A percentile compares a stretch with the other conserved stretches of the same genome.
phyloP scores from a whole-genome alignment of 2,797 vertebrate species.

The Manis crassicaudata region DNA sequence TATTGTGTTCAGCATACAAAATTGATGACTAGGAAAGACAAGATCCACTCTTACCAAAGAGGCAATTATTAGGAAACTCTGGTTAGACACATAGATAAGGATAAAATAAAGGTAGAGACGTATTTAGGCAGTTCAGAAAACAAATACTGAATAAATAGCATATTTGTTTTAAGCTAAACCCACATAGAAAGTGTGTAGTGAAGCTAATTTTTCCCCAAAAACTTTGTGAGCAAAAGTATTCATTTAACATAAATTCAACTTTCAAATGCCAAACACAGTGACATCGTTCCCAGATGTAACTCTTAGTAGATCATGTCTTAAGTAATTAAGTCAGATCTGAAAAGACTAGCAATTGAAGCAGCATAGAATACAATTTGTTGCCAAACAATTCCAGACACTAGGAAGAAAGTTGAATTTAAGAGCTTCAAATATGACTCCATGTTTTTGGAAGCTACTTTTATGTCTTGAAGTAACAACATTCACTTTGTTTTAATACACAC shows the following conservation, averaged over 20 bases:
- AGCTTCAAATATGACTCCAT: conserved; percentile 48
- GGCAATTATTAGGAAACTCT: background rate
- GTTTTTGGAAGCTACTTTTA: conserved; percentile 61
- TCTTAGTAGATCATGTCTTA: conserved; percentile 78
- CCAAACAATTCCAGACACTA: conserved; percentile 77
- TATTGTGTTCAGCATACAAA: background rate
- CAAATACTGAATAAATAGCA: conserved; percentile 70
- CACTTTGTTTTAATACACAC: conserved; percentile 57
- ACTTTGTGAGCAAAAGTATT: conserved; percentile 64
- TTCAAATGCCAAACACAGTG: conserved; percentile 77
- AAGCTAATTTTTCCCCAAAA: conserved; percentile 59
- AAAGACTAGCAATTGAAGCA: conserved; percentile 74
- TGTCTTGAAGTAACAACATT: conserved; percentile 52
- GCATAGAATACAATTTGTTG: conserved; percentile 76
- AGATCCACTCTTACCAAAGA: background rate
- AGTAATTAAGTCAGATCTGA: conserved; percentile 83
- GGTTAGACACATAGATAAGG: background rate
- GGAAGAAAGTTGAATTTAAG: conserved; percentile 74
- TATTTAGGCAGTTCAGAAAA: conserved; percentile 44
- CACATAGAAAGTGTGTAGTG: conserved; percentile 39
- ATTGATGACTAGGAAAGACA: background rate
- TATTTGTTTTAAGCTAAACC: conserved; percentile 60
- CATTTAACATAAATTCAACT: conserved; percentile 75
- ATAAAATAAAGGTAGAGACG: conserved; percentile 39
- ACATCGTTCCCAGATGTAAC: conserved; percentile 83